Evolutionary conservation across 2,113 vertebrate genomes (phyloP), one percentile per base, ranked within the genome.

Genomic region (Danio rerio): DNA sequence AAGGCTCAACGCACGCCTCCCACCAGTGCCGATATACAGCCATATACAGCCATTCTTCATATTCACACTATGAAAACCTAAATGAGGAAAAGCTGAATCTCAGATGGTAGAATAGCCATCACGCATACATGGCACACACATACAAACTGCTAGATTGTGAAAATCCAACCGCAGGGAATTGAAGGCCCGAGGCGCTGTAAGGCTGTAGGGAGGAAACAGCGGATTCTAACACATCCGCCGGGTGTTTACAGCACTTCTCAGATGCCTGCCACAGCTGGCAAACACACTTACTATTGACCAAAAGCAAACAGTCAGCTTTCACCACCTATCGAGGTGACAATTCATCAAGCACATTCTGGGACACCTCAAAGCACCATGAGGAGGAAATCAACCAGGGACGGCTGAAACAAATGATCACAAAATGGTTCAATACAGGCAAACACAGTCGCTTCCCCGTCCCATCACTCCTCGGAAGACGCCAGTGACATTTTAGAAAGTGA

Each of bases 311-410:
- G 62, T 50, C 65, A 45, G 65, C 83, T 15, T 77, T 85, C 79
- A 70, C 72, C 59, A 63, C 55, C 74, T 55, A 82, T 82, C 50
- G 49, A 59, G n/a, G 43, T 77, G 78, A 80, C 79, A 81, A 81
- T 81, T 80, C 80, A 78, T 85, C 83, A 81, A 18, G 31, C 49
- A 21, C 65, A 53, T 70, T 63, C 83, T 47, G 49, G 73, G 43
- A 13, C 50, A 55, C 63, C 53, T 52, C 53, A 71, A 49, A 62
- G 21, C 61, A 77, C 47, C 77, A 49, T 21, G 16, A 21, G 20
- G 40, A 52, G 53, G 59, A 70, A 77, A 47, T 66, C 61, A 58
- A 61, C 59, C 20, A 49, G 11, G 72, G 62, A 68, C 20, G 1
- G 31, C 40, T 15, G n/a, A 43, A 66, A 74, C 74, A 73, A 63